Percentiles rank a stretch among this genome's conserved stretches.
phyloP scores from a whole-genome alignment of 1,140 invertebrate genomes.

The Nixonia krombeini region DNA sequence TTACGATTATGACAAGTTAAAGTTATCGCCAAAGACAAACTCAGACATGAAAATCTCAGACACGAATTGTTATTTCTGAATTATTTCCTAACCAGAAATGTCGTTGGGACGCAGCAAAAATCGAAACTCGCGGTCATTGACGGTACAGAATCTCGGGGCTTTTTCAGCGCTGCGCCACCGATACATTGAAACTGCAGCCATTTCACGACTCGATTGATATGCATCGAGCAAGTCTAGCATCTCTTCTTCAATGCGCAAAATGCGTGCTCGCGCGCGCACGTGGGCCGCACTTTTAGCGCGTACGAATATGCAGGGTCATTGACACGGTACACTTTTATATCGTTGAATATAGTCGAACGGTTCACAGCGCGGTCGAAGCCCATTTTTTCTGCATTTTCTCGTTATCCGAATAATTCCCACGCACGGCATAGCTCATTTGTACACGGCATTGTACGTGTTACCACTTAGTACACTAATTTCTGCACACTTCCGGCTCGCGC shows the following conservation, averaged over 20 bases:
- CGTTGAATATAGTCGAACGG: constrained; percentile 61
- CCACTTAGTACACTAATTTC: constrained; percentile 46
- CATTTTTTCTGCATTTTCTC: constrained; percentile 47
- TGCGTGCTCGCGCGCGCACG: constrained; percentile 45
- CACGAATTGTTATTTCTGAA: no score
- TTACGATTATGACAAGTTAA: no score
- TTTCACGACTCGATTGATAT: constrained; percentile 43
- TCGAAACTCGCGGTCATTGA: no score
- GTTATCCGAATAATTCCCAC: constrained; percentile 46
- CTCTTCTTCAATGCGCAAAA: constrained; percentile 50
- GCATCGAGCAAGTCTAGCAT: constrained; percentile 46
- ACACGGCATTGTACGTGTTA: constrained; percentile 44
- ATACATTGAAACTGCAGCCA: constrained; percentile 31
- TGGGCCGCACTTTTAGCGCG: constrained; percentile 58
- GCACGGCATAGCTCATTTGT: constrained; percentile 41
- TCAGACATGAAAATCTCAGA: no score
- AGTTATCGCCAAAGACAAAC: no score
- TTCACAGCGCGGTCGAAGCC: constrained; percentile 52
- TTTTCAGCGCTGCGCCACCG: no score
- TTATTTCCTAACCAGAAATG: no score
- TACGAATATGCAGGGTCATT: constrained; percentile 66
- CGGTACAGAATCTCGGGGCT: no score
- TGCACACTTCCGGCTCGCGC: constrained; percentile 39
- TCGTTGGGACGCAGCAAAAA: no score
- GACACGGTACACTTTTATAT: constrained; percentile 71